A percentile compares a stretch with the other conserved stretches of the same genome.
Evolutionary conservation across 1,140 invertebrate genomes (phyloP).

Genomic region (Drosophila paulistorum): DNA sequence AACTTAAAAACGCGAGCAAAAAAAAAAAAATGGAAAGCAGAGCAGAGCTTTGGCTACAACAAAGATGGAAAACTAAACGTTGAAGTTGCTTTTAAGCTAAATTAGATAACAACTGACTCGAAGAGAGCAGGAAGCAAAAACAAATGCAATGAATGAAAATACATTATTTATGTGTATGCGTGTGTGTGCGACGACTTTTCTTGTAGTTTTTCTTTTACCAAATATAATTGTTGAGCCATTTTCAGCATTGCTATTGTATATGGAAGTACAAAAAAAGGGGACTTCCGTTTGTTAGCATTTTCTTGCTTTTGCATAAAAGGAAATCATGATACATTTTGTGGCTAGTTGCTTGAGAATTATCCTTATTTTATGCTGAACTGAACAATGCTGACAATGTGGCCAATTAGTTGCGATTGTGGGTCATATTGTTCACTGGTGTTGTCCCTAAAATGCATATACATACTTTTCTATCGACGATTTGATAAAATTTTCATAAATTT

Average conservation of each 20-base stretch:
- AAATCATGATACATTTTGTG: constrained; percentile 40
- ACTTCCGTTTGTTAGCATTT: constrained; percentile 56
- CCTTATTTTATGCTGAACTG: no score
- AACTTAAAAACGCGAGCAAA: constrained; percentile 1
- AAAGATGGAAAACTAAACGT: constrained; percentile 39
- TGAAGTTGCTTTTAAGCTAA: constrained; percentile 55
- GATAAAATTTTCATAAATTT: no score
- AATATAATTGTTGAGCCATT: constrained; percentile 60
- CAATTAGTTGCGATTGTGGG: not conserved
- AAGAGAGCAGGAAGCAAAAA: constrained; percentile 39
- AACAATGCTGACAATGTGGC: not conserved
- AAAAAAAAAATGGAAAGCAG: constrained; percentile 30
- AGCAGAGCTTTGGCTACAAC: constrained; percentile 7
- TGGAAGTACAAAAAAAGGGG: constrained; percentile 58
- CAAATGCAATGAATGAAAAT: constrained; percentile 35
- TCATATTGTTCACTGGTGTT: not conserved
- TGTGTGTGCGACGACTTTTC: not conserved
- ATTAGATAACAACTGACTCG: constrained; percentile 67
- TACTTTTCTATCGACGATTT: no score
- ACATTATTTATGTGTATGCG: not conserved
- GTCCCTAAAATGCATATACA: no score
- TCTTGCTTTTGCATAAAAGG: constrained; percentile 8
- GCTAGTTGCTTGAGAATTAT: constrained; percentile 34
- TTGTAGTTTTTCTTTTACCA: constrained; percentile 18
- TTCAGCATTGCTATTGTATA: constrained; percentile 51